Evolutionary conservation across 2,797 vertebrate genomes (phyloP).

Genomic region (Sardinella longiceps): DNA sequence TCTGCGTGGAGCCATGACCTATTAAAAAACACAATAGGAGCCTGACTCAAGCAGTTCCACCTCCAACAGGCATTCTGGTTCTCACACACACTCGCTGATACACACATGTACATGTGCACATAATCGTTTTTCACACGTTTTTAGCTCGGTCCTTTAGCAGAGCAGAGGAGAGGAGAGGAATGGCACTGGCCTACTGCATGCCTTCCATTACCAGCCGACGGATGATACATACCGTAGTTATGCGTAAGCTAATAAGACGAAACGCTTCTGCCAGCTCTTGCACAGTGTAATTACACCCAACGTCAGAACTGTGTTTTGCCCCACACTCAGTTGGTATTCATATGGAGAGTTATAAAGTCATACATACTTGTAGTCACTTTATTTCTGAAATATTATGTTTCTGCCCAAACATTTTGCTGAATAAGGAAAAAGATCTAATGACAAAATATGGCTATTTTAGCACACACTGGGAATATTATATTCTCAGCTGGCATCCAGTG

Average conservation of each 20-base stretch:
- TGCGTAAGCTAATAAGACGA: background rate
- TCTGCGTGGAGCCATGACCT: constrained; percentile 32
- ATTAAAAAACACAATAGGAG: constrained; percentile 27
- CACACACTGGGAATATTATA: background rate
- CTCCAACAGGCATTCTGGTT: background rate
- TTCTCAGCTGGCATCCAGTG: background rate
- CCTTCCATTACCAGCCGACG: background rate
- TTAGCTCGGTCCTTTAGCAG: background rate
- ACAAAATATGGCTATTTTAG: background rate
- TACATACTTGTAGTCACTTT: background rate
- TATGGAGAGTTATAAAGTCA: background rate
- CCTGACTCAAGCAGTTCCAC: constrained; percentile 21
- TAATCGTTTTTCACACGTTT: constrained; percentile 17
- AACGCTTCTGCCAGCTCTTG: background rate
- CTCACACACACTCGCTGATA: constrained; percentile 1
- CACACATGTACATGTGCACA: constrained; percentile 8
- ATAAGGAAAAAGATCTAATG: background rate
- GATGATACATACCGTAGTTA: background rate
- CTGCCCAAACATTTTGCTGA: background rate
- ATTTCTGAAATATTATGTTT: background rate
- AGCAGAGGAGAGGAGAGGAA: background rate
- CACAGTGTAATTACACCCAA: background rate
- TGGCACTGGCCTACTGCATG: background rate
- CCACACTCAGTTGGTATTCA: background rate
- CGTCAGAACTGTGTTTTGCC: background rate